phyloP scores from a whole-genome alignment of 1,140 invertebrate species.

The Drosophila rufa region DNA sequence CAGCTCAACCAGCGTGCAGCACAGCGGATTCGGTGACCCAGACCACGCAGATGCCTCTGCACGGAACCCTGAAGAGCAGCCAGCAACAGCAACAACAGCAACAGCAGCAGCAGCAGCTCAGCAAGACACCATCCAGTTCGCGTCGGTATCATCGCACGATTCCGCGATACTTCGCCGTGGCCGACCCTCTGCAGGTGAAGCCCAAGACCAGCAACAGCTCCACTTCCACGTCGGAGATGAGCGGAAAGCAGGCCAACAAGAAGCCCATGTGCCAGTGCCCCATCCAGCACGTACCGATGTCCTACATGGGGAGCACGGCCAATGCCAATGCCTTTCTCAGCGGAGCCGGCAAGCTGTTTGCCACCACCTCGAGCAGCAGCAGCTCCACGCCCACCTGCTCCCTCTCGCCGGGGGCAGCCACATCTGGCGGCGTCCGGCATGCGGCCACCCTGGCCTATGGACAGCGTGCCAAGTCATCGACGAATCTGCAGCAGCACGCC shows the following conservation, averaged over 20 bases:
- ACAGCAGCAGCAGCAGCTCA: conserved; percentile 44
- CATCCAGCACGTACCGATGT: conserved; percentile 85
- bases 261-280: conserved; percentile 85
- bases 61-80: conserved; percentile 54
- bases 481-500: conserved; percentile 63
- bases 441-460: conserved; percentile 55
- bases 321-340: conserved; percentile 74
- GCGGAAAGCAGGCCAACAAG: conserved; percentile 55
- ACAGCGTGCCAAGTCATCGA: conserved; percentile 70
- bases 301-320: conserved; percentile 82
- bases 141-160: conserved; percentile 85
- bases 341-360: conserved; percentile 67
- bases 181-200: conserved; percentile 77
- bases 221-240: conserved; percentile 40
- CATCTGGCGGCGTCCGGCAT: conserved; percentile 34
- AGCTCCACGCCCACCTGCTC: conserved; percentile 53
- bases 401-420: conserved; percentile 41
- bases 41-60: conserved; percentile 62
- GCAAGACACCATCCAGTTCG: conserved; percentile 75
- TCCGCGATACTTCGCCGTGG: conserved; percentile 81
- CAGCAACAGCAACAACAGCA: conserved; percentile 32
- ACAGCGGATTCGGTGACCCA: conserved; percentile 71
- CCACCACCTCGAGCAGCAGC: conserved; percentile 38
- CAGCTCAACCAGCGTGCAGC: conserved; percentile 36
- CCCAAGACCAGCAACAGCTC: conserved; percentile 47